Base-by-base conservation (phyloP, 2,797 vertebrate genomes). In the Sebastes trivittatus region DNA sequence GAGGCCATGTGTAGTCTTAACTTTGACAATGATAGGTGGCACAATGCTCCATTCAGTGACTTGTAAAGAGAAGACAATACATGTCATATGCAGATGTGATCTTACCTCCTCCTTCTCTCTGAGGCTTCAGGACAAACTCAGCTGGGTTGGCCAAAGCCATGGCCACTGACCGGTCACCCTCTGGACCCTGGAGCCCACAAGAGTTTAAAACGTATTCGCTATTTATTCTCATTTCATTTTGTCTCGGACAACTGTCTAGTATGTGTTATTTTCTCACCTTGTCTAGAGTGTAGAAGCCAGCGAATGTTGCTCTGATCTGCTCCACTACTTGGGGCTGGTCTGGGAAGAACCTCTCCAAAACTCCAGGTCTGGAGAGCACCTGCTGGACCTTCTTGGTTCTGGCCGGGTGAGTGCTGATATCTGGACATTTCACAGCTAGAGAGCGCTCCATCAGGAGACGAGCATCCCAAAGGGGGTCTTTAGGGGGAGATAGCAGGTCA, bases 331-430 rank as follows among this genome's bases (percentile, higher is more conserved):
- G 86, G 0, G 96, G 88, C 34, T 85, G 87, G 11, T 94, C 93
- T 0, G 97, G 97, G 76, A 99, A 96, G 87, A 98, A 95, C 32
- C 7, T 86, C 91, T 99, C 98, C 89, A 99, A 94, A 0, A 94
- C 92, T 11, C 97, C 98, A 0, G 93, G 95, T 52, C 81, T 89
- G 85, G 97, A 95, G 74, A 99, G 93, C 52, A 98, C 97, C 94
- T 99, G 97, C 90, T 98, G 98, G 42, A 99, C 96, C 87, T 99
- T 99, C 95, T 99, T 99, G 59, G 97, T 98, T 77, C 98, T 98
- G 0, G 94, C 97, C 29, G 99, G 95, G 42, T 99, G 98, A 7
- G 97, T 97, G 82, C 96, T 92, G 83, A 99, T 97, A 80, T 99
- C 96, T 0, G 98, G 98, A 91, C 98, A 99, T 84, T 99, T 99